Evolutionary conservation across 2,113 vertebrate species (phyloP).

Genomic region (Ageneiosus marmoratus): DNA sequence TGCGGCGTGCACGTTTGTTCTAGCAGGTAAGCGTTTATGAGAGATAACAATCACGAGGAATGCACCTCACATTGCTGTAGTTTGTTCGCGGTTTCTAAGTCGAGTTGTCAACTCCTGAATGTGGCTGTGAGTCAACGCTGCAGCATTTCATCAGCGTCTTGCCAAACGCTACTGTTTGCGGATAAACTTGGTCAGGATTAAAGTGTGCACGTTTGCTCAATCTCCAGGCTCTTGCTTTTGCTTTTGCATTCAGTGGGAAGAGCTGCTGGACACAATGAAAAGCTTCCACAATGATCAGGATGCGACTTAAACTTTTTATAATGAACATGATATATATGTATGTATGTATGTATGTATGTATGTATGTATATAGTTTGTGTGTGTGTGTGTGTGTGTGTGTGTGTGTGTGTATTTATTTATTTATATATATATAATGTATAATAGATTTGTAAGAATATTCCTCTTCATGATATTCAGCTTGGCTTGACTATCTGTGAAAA

Average conservation of each 20-base stretch:
- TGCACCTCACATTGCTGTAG: neutral
- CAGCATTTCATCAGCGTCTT: constrained; percentile 16
- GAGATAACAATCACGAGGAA: neutral
- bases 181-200: constrained; percentile 10
- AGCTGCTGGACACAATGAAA: neutral
- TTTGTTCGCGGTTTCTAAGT: neutral
- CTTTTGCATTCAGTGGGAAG: neutral
- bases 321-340: no score
- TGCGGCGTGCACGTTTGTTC: neutral
- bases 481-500: no score
- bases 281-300: neutral
- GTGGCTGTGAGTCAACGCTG: constrained; percentile 36
- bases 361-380: no score
- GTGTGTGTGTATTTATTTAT: no score
- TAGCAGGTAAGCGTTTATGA: constrained; percentile 5
- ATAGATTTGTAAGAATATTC: neutral
- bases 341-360: neutral
- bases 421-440: no score
- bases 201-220: neutral
- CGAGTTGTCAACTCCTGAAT: constrained; percentile 19
- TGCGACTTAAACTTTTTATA: neutral
- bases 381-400: no score
- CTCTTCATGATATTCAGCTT: neutral
- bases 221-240: neutral
- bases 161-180: neutral